Conservation (phyloP, 2,888 invertebrate genomes). For the Drosophila anomalata region DNA sequence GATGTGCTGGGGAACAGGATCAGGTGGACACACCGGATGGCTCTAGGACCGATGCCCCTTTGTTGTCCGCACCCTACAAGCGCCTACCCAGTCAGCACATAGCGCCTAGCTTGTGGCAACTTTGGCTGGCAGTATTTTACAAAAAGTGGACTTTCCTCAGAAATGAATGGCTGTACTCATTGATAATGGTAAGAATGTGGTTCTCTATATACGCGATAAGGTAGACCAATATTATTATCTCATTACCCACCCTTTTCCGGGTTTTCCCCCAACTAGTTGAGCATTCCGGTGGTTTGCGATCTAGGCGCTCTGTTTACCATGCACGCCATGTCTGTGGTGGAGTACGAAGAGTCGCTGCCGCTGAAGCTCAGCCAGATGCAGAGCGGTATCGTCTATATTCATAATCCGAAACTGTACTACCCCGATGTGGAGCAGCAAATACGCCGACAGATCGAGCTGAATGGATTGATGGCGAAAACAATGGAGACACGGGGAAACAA, state of each 20-base stretch:
- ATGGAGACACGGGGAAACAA: constrained; percentile 42
- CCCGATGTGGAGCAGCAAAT: constrained; percentile 58
- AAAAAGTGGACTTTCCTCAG: constrained; percentile 81
- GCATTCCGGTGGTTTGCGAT: constrained; percentile 67
- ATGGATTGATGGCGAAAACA: constrained; percentile 58
- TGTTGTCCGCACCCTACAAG: constrained; percentile 39
- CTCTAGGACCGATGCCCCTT: constrained; percentile 43
- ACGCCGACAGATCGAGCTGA: constrained; percentile 62
- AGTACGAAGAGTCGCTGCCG: constrained; percentile 63
- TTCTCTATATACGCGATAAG: no score
- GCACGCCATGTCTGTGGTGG: constrained; percentile 68
- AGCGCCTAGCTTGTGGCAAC: constrained; percentile 57
- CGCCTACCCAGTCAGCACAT: constrained; percentile 38
- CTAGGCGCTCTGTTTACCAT: constrained; percentile 72
- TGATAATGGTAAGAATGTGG: constrained; percentile 71
- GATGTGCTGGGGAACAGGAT: constrained; percentile 77
- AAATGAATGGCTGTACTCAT: constrained; percentile 74
- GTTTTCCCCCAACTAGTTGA: constrained; percentile 57
- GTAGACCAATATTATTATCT: no score
- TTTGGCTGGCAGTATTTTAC: constrained; percentile 80
- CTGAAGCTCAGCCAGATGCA: constrained; percentile 71
- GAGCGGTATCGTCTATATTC: constrained; percentile 71
- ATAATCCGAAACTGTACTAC: constrained; percentile 52
- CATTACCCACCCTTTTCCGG: neutral
- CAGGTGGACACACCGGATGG: constrained; percentile 72